Evolutionary conservation across 92 coral and sea anemone species (phyloP).

Genomic region (Porites lobata): DNA sequence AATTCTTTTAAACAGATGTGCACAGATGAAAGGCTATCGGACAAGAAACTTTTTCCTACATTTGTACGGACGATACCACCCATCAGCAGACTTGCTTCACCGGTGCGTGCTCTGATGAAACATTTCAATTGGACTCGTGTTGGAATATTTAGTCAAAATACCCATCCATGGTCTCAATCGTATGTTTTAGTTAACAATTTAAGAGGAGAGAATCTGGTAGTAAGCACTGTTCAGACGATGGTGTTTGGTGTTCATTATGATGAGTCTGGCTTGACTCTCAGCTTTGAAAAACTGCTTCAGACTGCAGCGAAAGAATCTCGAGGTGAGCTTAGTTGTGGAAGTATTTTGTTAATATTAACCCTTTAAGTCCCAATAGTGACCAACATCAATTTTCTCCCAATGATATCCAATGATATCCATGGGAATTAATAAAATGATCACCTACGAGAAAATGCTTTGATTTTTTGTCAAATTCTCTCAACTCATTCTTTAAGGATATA

Average conservation of each 20-base stretch:
- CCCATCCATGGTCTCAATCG: conserved; percentile 71
- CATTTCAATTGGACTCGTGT: conserved; percentile 78
- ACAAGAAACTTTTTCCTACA: conserved; percentile 68
- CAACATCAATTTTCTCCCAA: too few relatives aligned
- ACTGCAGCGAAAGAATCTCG: conserved; percentile 59
- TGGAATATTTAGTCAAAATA: conserved; percentile 71
- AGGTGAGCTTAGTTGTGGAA: conserved; percentile 32
- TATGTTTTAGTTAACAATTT: conserved; percentile 54
- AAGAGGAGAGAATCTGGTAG: conserved; percentile 51
- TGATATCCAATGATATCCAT: too few relatives aligned
- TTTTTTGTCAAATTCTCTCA: too few relatives aligned
- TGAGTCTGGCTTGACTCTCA: conserved; percentile 30
- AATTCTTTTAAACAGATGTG: conserved; percentile 66
- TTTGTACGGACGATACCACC: conserved; percentile 83
- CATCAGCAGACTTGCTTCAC: conserved; percentile 60
- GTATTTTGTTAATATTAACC: not conserved
- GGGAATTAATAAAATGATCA: too few relatives aligned
- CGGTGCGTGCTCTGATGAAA: conserved; percentile 61
- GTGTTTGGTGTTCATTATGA: conserved; percentile 42
- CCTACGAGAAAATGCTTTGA: too few relatives aligned
- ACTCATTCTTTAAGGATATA: too few relatives aligned
- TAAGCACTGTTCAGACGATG: conserved; percentile 42
- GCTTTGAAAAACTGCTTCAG: conserved; percentile 54
- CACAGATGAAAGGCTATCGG: conserved; percentile 43
- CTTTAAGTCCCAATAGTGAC: not conserved